phyloP scores from a whole-genome alignment of 2,888 invertebrate species.

The Volucella bombylans region DNA sequence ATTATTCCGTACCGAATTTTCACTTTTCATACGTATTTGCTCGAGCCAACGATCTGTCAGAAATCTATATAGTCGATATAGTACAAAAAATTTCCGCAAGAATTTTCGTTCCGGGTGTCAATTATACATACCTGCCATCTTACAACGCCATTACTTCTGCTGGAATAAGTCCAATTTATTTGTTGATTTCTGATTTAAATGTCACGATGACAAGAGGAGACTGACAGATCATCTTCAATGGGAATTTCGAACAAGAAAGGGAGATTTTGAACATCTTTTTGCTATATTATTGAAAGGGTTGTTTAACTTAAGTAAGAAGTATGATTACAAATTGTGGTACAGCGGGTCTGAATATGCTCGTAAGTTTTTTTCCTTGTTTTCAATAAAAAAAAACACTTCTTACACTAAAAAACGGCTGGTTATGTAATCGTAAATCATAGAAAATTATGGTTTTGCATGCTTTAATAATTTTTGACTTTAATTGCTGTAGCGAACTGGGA shows the following conservation, averaged over 20 bases:
- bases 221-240: conserved; percentile 42
- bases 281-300: background rate
- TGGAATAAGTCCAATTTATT: too few species aligned
- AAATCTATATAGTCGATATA: too few species aligned
- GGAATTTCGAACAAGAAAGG: conserved; percentile 17
- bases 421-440: conserved; percentile 67
- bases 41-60: too few species aligned
- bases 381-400: background rate
- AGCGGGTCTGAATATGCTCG: conserved; percentile 77
- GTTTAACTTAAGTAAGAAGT: conserved; percentile 57
- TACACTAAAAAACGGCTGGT: conserved; percentile 22
- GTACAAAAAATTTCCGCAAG: too few species aligned
- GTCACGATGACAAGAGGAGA: conserved; percentile 27
- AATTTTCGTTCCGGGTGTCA: too few species aligned
- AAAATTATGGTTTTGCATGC: background rate
- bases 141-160: too few species aligned
- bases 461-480: conserved; percentile 13
- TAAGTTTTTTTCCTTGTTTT: conserved; percentile 74
- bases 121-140: too few species aligned
- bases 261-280: background rate
- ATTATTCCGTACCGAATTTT: too few species aligned
- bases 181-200: background rate
- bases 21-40: too few species aligned
- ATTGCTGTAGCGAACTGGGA: conserved; percentile 76
- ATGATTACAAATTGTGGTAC: conserved; percentile 79